A percentile compares a stretch with the other conserved stretches of the same genome.
Evolutionary conservation across 2,888 invertebrate genomes (phyloP).

Genomic region (Himalopsyche kuldschensis): DNA sequence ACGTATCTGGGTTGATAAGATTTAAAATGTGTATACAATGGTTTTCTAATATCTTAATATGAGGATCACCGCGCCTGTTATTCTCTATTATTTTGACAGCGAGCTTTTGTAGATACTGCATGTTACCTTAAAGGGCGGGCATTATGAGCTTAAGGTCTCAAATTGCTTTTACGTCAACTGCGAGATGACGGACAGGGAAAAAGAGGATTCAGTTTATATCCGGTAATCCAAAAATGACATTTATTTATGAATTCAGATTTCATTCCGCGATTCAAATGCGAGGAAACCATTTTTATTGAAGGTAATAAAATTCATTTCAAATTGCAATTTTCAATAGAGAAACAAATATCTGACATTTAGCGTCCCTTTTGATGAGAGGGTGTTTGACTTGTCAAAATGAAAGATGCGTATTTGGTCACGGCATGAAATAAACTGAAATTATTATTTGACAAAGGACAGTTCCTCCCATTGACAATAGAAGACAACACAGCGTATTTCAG

Average conservation of each 20-base stretch:
- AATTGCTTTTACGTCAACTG: background rate
- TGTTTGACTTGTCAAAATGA: background rate
- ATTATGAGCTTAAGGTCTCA: background rate
- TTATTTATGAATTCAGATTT: background rate
- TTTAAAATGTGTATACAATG: too few relatives aligned
- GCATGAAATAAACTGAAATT: background rate
- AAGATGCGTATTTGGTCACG: background rate
- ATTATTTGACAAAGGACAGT: background rate
- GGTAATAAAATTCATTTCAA: background rate
- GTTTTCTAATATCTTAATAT: too few relatives aligned
- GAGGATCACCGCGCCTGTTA: too few relatives aligned
- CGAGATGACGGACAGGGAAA: background rate
- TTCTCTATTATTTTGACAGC: background rate
- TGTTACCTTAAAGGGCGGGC: background rate
- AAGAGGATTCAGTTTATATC: background rate
- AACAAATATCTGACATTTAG: background rate
- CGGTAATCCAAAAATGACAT: constrained; percentile 1
- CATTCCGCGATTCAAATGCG: background rate
- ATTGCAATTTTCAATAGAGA: background rate
- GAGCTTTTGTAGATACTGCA: background rate
- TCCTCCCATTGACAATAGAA: too few relatives aligned
- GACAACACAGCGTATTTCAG: too few relatives aligned
- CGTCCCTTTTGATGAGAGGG: background rate
- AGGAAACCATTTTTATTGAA: background rate
- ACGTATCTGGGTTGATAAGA: too few relatives aligned